Base-by-base conservation (phyloP, 2,113 vertebrate genomes). In the Narcine bancroftii region DNA sequence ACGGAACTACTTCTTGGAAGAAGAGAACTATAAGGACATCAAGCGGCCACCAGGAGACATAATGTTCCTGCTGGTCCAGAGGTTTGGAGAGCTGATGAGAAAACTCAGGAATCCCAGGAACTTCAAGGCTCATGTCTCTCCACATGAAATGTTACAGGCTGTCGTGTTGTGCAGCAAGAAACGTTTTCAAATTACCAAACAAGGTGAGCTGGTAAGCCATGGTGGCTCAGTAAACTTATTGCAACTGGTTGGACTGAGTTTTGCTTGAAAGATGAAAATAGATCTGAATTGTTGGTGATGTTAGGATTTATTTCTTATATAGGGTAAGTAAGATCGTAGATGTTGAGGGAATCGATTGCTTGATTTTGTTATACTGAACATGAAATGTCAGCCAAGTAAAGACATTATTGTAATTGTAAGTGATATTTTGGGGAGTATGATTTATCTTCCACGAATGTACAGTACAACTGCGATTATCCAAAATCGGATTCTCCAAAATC, bases 111-210 rank as follows among this genome's bases (percentile, higher is more conserved):
- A 99, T 94, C 99, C 98, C 0, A 96, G 99, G 0, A 99, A 99
- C 93, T 99, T 99, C 94, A 99, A 99, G 93, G 99, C 99, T 0
- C 99, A 99, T 0, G 99, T 99, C 4, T 99, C 98, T 0, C 99
- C 99, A 10, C 99, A 99, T 0, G 99, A 99, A 95, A 99, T 99
- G 99, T 95, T 99, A 92, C 99, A 99, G 94, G 99, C 99, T 0
- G 99, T 99, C 50, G 99, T 99, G 33, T 96, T 99, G 1, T 99
- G 98, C 96, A 99, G 98, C 95, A 99, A 99, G 96, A 99, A 99
- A 94, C 99, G 96, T 93, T 99, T 99, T 94, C 98, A 99, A 96
- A 99, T 99, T 94, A 99, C 99, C 93, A 99, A 98, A 92, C 98
- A 99, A 94, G 99, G 99, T 98, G 93, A 92, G 81, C 21, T 11